Base-by-base conservation (phyloP, 2,888 invertebrate genomes). In the Trissoscelio sp. region DNA sequence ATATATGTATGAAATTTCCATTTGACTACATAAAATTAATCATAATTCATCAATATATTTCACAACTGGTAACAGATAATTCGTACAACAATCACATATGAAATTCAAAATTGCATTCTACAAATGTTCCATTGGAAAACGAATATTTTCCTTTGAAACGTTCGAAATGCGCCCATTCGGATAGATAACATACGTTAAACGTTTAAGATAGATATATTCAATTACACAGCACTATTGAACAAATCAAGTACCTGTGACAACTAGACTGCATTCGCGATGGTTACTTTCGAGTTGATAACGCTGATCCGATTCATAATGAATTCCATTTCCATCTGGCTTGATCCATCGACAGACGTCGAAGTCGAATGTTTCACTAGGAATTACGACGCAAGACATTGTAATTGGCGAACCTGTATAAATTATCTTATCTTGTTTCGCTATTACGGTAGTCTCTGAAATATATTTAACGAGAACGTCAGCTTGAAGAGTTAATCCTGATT, bases 271-370 rank as follows among this genome's bases (percentile, higher is more conserved):
- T 48, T 81, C 44, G 22, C 83, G 82, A 62, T 73, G 62, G 73
- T 53, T 69, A 37, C 57, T 72, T 57, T 57, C 60, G 20, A 83
- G 79, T 12, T 12, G 62, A 79, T 88, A 88, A 67, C 83, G 83
- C 67, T 72, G 67, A 74, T 83, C 60, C 18, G 20, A 44, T 67
- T 69, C 70, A 60, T 57, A 67, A 48, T 86, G 83, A 82, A 90
- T 88, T 81, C 89, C 90, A 62, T 82, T 79, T 81, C 89, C 89
- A 70, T 86, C 83, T 22, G 90, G 90, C 48, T 86, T 88, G 42
- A 90, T 80, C 90, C 90, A 90, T 67, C 88, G 88, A 79, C 90
- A 90, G 69, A 88, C 86, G 64, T 87, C 83, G 73, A 90, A 83
- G 12, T 82, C 80, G 16, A 82, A 86, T 46, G 86, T 75, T 31